Evolutionary conservation across 1,140 invertebrate species (phyloP), one percentile per base, ranked within the genome.

Genomic region (Hypothenemus hampei): DNA sequence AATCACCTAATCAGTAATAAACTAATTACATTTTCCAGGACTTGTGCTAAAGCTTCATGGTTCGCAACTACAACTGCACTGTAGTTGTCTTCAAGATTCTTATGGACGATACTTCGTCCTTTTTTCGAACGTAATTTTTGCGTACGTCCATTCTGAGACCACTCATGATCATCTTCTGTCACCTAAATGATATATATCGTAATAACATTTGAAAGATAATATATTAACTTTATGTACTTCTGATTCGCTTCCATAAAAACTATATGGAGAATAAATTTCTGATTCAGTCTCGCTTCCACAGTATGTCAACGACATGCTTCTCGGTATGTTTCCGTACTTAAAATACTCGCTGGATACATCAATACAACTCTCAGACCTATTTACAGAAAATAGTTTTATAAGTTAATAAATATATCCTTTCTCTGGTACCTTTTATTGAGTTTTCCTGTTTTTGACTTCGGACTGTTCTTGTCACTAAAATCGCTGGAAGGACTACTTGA

Each of bases 1-100:
- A 31, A 8, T 31, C 13, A n/a, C n/a, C n/a, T n/a, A n/a, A n/a
- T n/a, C n/a, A n/a, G n/a, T n/a, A n/a, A n/a, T n/a, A n/a, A n/a
- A n/a, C n/a, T n/a, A n/a, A 58, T 70, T 78, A 89, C 87, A 77
- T 89, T 86, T 69, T 89, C 86, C 37, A 91, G 74, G 63, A 91
- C 81, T 73, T 91, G 87, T 22, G 87, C 84, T 0, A 92, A 76
- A 3, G 89, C 87, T 73, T 91, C 87, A 65, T 90, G 87, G 75
- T 92, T 92, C 24, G 89, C 88, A n/a, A 89, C 83, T 29, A 91
- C 82, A 1, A 92, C 87, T 31, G 89, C 88, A 1, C 86, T 87
- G 65, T 92, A 92, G 73, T 91, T 91, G 64, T 91, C 88, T 68
- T 91, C 88, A 22, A 92, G 75, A 68, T 82, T 90, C 64, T 82